phyloP scores from a whole-genome alignment of 2,797 vertebrate genomes.

The Phrynocephalus vlangalii region DNA sequence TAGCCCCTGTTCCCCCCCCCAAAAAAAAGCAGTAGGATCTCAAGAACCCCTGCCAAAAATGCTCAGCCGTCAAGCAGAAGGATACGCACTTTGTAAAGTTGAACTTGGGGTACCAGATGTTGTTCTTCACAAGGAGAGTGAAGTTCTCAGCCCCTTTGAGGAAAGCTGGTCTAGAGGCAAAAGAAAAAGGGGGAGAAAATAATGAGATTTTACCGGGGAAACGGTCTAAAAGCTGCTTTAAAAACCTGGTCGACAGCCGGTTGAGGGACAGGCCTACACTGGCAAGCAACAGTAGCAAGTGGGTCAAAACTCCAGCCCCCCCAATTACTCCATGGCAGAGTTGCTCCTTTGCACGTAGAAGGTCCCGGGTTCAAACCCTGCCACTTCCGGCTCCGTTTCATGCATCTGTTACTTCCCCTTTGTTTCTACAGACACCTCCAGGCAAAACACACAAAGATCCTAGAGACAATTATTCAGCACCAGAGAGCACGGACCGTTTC shows the following conservation, averaged over 20 bases:
- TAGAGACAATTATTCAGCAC: too few species aligned
- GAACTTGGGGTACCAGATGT: slow-evolving; percentile 90
- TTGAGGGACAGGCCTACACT: too few species aligned
- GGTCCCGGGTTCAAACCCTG: background rate
- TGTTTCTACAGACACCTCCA: background rate
- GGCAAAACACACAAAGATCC: background rate
- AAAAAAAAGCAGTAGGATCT: background rate
- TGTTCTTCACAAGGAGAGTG: slow-evolving; percentile 92
- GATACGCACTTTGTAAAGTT: slow-evolving; percentile 85
- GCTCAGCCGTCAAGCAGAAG: background rate
- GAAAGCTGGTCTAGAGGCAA: slow-evolving; percentile 80
- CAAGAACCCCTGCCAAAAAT: background rate
- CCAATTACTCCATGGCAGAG: too few species aligned
- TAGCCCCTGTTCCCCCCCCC: background rate
- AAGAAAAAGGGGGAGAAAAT: too few species aligned
- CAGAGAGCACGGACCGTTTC: background rate
- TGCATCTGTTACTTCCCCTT: too few species aligned
- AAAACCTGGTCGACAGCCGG: background rate
- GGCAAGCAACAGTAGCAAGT: background rate
- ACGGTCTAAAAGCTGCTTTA: too few species aligned
- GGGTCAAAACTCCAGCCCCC: too few species aligned
- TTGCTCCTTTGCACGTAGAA: background rate
- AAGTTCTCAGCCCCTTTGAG: slow-evolving; percentile 88
- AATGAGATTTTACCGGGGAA: too few species aligned
- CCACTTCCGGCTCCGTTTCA: background rate